Evolutionary conservation across 2,888 invertebrate species (phyloP).

Genomic region (Leptinotarsa juncta): DNA sequence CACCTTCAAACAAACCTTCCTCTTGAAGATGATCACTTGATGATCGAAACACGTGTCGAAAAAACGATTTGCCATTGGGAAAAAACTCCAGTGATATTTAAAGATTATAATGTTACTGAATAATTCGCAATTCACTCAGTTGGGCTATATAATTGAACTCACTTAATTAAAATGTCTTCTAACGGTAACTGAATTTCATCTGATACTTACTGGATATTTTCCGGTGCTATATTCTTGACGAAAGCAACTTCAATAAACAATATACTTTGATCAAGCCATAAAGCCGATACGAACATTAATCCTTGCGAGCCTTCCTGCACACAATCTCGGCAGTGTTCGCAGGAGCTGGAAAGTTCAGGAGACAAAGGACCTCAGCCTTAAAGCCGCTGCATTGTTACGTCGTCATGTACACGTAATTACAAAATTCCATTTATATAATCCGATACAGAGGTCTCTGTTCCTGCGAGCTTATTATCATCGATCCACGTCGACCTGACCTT

Average conservation of each 20-base stretch:
- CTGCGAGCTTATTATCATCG: background rate
- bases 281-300: background rate
- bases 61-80: too few species aligned
- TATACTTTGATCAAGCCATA: background rate
- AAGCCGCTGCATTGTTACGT: conserved; percentile 10
- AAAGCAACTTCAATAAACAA: background rate
- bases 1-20: too few species aligned
- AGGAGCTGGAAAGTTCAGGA: background rate
- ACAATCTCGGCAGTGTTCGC: background rate
- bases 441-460: conserved; percentile 1
- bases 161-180: background rate
- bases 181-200: background rate
- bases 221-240: background rate
- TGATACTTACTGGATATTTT: background rate
- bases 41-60: too few species aligned
- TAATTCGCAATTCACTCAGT: too few species aligned
- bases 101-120: too few species aligned
- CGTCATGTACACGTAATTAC: conserved; percentile 6
- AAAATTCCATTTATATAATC: conserved; percentile 14
- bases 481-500: background rate
- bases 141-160: too few species aligned
- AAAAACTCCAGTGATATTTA: too few species aligned
- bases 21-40: too few species aligned
- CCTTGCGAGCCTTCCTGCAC: background rate
- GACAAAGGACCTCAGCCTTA: background rate